These are phyloP conservation scores for Crotalus viridis DNA, from an alignment of 2,113 vertebrate genomes.

Conservation along the genomic window DNA sequence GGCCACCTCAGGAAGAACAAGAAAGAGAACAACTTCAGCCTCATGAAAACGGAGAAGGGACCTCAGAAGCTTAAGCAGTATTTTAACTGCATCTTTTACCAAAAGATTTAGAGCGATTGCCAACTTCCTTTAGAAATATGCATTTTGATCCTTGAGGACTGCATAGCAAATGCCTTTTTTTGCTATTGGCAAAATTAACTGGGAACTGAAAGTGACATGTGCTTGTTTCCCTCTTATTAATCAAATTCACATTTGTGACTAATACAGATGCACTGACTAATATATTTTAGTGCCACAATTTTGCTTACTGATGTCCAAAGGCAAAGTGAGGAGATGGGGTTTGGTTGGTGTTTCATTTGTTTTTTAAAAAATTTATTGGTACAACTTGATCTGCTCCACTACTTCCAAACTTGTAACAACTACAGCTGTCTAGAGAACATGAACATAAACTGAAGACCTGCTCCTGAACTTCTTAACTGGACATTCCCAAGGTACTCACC, in stretches of 20 bases:
- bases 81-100: slow-evolving; percentile 52
- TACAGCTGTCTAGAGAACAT: slow-evolving; percentile 8
- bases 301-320: slow-evolving; percentile 36
- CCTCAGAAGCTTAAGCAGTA: slow-evolving; percentile 82
- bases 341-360: background rate
- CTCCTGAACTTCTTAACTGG: background rate
- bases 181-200: slow-evolving; percentile 33
- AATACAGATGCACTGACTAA: slow-evolving; percentile 40
- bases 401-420: slow-evolving; percentile 36
- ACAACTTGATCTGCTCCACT: slow-evolving; percentile 16
- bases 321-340: background rate
- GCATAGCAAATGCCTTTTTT: slow-evolving; percentile 33
- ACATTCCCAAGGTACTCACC: background rate
- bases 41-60: slow-evolving; percentile 89
- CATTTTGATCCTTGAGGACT: slow-evolving; percentile 24
- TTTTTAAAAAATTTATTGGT: background rate
- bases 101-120: slow-evolving; percentile 31
- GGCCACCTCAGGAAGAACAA: slow-evolving; percentile 91
- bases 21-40: slow-evolving; percentile 96
- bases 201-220: slow-evolving; percentile 48
- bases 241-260: slow-evolving; percentile 29
- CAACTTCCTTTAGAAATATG: slow-evolving; percentile 5
- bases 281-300: slow-evolving; percentile 33
- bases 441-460: background rate
- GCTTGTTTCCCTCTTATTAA: slow-evolving; percentile 26